phyloP scores from a whole-genome alignment of 2,797 vertebrate species.

The Calcarius lapponicus region DNA sequence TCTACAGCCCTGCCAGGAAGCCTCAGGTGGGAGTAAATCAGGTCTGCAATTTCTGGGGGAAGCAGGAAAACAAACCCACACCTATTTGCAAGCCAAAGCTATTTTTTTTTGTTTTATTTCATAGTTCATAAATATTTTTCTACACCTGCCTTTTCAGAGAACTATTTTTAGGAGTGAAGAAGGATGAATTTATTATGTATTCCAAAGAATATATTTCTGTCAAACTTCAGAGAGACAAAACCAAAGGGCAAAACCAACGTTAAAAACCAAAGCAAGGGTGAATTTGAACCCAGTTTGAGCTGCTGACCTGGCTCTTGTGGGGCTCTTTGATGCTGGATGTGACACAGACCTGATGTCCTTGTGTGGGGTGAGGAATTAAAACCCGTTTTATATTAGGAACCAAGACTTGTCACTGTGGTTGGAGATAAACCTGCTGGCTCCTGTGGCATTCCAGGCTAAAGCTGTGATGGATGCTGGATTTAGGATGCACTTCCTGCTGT shows the following conservation, averaged over 20 bases:
- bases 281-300: background rate
- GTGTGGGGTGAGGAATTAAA: background rate
- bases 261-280: background rate
- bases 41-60: background rate
- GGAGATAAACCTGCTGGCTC: background rate
- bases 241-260: rapidly evolving
- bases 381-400: background rate
- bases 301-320: background rate
- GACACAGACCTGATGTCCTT: background rate
- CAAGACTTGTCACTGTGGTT: background rate
- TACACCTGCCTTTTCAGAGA: background rate
- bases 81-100: background rate
- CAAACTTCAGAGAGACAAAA: background rate
- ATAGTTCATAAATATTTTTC: conserved; percentile 38
- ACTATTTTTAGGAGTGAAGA: background rate
- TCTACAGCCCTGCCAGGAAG: background rate
- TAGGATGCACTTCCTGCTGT: background rate
- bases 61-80: background rate
- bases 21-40: background rate
- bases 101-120: background rate
- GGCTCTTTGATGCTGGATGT: background rate
- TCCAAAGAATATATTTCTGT: background rate
- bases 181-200: background rate
- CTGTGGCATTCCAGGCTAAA: background rate
- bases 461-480: background rate